A percentile compares a stretch with the other conserved stretches of the same genome.
Evolutionary conservation across 2,797 vertebrate species (phyloP).

Genomic region (Salmo trutta): DNA sequence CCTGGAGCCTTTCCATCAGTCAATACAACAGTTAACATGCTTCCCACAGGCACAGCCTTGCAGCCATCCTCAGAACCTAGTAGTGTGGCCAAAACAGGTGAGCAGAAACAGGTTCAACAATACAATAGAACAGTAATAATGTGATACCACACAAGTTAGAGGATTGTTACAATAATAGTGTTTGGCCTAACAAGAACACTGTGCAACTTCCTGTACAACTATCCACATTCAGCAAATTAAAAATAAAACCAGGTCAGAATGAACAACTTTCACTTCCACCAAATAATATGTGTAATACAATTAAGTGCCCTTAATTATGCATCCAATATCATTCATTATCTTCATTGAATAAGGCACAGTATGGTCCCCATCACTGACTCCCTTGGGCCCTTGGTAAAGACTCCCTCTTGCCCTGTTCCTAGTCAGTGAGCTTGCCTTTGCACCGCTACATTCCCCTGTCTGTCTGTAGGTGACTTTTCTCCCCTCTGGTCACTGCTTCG

Average conservation of each 20-base stretch:
- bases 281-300: not conserved
- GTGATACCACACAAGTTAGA: not conserved
- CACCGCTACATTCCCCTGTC: slow-evolving; percentile 32
- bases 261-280: not conserved
- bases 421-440: slow-evolving; percentile 60
- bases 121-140: not conserved
- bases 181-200: not conserved
- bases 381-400: slow-evolving; percentile 63
- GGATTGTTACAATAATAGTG: not conserved
- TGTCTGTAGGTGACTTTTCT: slow-evolving; percentile 60
- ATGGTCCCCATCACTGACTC: slow-evolving; percentile 51
- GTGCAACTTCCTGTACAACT: not conserved
- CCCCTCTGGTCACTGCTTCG: slow-evolving; percentile 58
- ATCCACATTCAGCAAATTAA: not conserved
- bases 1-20: slow-evolving; percentile 46
- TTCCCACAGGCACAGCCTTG: slow-evolving; percentile 37
- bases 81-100: not conserved
- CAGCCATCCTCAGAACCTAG: slow-evolving; percentile 11
- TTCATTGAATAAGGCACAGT: slow-evolving; percentile 67
- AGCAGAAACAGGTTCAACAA: not conserved
- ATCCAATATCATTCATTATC: slow-evolving; percentile 72
- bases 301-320: slow-evolving; percentile 61
- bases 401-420: slow-evolving; percentile 65
- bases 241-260: not conserved
- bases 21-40: slow-evolving; percentile 50